Evolutionary conservation across 2,113 vertebrate species (phyloP).

Genomic region (Brienomyrus longianalis): DNA sequence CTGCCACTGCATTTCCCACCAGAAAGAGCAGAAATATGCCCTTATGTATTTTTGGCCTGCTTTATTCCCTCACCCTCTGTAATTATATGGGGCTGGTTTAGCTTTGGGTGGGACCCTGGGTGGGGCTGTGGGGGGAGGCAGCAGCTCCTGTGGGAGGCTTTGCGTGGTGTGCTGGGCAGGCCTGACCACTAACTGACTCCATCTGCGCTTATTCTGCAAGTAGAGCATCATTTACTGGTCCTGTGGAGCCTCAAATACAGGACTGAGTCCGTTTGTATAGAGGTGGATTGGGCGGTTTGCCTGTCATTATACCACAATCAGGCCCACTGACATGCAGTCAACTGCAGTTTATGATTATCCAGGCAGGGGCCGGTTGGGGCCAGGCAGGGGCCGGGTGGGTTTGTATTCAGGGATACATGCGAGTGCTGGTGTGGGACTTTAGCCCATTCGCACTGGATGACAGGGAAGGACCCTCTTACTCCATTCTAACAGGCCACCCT

Average conservation of each 20-base stretch:
- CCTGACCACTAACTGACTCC: background rate
- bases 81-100: background rate
- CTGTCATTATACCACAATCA: background rate
- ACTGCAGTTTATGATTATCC: background rate
- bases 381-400: background rate
- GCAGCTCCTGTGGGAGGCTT: background rate
- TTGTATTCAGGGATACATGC: background rate
- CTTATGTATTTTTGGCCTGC: conserved; percentile 6
- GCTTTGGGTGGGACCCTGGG: background rate
- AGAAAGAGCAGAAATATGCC: background rate
- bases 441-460: background rate
- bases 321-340: background rate
- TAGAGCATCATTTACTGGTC: background rate
- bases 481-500: background rate
- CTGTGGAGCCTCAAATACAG: background rate
- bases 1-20: background rate
- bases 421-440: background rate
- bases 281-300: background rate
- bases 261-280: background rate
- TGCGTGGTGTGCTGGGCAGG: background rate
- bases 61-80: background rate
- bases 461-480: background rate
- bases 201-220: background rate
- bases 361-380: background rate
- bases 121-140: background rate